These are phyloP conservation scores for Seriola quinqueradiata DNA, from an alignment of 2,113 vertebrate genomes.

Conservation along the genomic window DNA sequence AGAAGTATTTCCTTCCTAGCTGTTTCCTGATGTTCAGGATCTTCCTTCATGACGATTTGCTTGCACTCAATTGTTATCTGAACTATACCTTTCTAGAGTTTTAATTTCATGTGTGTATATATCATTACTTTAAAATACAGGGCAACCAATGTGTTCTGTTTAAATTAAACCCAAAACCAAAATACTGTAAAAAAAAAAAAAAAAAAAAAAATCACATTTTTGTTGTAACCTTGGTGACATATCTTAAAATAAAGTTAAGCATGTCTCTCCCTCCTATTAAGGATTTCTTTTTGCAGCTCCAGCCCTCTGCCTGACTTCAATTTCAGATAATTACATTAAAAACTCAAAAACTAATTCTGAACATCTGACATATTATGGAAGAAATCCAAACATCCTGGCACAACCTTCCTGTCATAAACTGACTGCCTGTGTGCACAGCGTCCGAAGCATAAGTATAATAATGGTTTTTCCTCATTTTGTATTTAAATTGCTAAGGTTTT, in stretches of 20 bases:
- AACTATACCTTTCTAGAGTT: background rate
- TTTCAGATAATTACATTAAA: slow-evolving; percentile 52
- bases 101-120: background rate
- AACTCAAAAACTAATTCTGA: slow-evolving; percentile 43
- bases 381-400: slow-evolving; percentile 26
- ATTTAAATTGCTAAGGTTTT: slow-evolving; percentile 28
- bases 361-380: slow-evolving; percentile 46
- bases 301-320: slow-evolving; percentile 54
- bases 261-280: background rate
- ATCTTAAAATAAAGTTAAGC: background rate
- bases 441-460: background rate
- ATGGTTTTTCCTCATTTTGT: slow-evolving; percentile 32
- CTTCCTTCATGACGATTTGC: slow-evolving; percentile 36
- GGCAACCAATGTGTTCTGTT: background rate
- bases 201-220: background rate
- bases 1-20: slow-evolving; percentile 75
- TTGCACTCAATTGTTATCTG: slow-evolving; percentile 15
- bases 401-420: slow-evolving; percentile 1
- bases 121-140: background rate
- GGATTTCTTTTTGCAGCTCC: slow-evolving; percentile 3
- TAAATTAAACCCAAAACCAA: slow-evolving; percentile 2
- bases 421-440: background rate
- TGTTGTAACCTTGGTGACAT: background rate
- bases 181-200: background rate
- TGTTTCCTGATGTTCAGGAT: slow-evolving; percentile 69